Conservation (phyloP, 1,140 invertebrate species). For the Stegodyphus mimosarum region DNA sequence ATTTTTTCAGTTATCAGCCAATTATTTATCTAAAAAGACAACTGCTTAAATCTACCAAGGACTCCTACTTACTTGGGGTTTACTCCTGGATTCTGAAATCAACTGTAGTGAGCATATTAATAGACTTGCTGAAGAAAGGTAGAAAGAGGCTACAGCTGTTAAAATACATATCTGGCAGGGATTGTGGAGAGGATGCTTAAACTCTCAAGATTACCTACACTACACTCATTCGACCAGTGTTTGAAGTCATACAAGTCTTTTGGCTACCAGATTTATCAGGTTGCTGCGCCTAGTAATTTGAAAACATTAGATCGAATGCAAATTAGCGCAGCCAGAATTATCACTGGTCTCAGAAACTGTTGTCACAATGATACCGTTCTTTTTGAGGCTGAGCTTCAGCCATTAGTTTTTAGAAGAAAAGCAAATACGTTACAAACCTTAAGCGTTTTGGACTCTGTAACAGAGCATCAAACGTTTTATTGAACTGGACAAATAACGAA, state of each 20-base stretch:
- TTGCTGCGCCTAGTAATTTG: not conserved
- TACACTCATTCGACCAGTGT: not conserved
- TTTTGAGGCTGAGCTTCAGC: conserved; percentile 1
- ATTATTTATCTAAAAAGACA: not conserved
- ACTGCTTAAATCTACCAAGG: not conserved
- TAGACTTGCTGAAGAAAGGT: conserved; percentile 8
- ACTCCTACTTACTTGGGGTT: not conserved
- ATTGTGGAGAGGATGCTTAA: not conserved
- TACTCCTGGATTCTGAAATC: not conserved
- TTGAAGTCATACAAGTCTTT: too few species aligned
- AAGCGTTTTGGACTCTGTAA: not conserved
- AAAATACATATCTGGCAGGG: conserved; percentile 17
- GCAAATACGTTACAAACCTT: not conserved
- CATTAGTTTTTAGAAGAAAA: not conserved
- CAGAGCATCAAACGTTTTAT: conserved; percentile 6
- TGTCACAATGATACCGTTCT: conserved; percentile 6
- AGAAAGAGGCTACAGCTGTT: conserved; percentile 18
- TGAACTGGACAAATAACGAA: conserved; percentile 16
- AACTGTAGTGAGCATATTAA: not conserved
- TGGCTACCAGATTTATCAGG: not conserved
- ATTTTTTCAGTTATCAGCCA: conserved; percentile 1
- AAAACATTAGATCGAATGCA: not conserved
- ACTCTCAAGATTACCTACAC: conserved; percentile 17
- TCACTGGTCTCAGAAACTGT: conserved; percentile 1
- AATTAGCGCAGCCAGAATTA: conserved; percentile 19